Base-by-base conservation (phyloP, 2,797 vertebrate genomes). In the Oophaga sylvatica region DNA sequence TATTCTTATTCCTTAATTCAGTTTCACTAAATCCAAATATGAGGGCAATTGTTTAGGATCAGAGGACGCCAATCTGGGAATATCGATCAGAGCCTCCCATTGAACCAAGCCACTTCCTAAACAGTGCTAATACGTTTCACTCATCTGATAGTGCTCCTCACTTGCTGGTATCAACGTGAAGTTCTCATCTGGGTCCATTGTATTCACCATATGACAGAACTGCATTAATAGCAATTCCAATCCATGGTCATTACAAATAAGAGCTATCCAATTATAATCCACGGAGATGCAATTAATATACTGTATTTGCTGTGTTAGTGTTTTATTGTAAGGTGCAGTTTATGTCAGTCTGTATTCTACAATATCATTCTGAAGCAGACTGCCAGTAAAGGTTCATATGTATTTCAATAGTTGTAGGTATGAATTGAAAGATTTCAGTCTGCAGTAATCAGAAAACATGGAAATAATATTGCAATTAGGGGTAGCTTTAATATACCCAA, bases 11-110 rank as follows among this genome's bases (percentile, higher is more conserved):
- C 59, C 73, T 63, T n/a, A 84, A 80, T 35, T n/a, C 48, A 17
- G 73, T n/a, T 83, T 77, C 19, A 60, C 31, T 84, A 71, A 84
- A 71, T 70, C 31, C 57, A 84, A 41, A 41, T 45, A 71, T 81
- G 31, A n/a, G n/a, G 67, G n/a, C 9, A 73, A 63, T 81, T 81
- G 57, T 73, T 68, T 85, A n/a, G 45, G 45, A n/a, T 79, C 53
- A 17, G 63, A 53, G 17, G 9, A 10, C 20, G 53, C 0, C 76
- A 70, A 8, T 86, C 76, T 53, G 53, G 26, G 41, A 57, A 79
- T 59, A 80, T 86, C 56, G 60, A 85, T 85, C 62, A 48, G 29
- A 65, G 41, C 19, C 45, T 85, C 84, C 41, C 41, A 65, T 10
- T n/a, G 41, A 71, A 31, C 22, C 57, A 35, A 57, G 81, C 26